Base-by-base conservation (phyloP, 2,113 vertebrate species). In the Bubo scandiacus region DNA sequence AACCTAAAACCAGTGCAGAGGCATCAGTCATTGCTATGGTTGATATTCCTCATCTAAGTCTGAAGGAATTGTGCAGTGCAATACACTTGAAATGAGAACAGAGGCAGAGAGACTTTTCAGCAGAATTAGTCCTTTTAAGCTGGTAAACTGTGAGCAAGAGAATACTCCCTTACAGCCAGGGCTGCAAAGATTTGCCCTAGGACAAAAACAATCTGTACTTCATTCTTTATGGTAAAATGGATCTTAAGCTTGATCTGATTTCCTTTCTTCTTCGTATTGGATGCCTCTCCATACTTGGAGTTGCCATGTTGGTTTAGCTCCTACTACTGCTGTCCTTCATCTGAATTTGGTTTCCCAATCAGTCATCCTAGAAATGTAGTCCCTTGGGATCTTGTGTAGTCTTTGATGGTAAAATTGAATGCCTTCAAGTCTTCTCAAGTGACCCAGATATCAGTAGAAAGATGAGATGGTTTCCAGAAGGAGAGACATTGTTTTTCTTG, bases 351-450 rank as follows among this genome's bases (percentile, higher is more conserved):
- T 91, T 96, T 94, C 75, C 30, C 79, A 73, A 2, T 63, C 59
- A 57, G 36, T 68, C 52, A 85, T 87, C 27, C 34, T 88, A 59
- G 61, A 86, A 83, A 59, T 26, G 38, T 8, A 32, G 84, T 47
- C 0, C 0, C 38, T 80, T 72, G 74, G 52, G 57, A 54, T 94
- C 62, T 75, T 81, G 10, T 72, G 15, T 54, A 72, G 70, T 70
- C 71, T 94, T 94, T 94, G 74, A 82, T 90, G 74, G 67, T 90
- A 70, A 73, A 72, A 87, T 9, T 65, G 54, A 80, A 83, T 78
- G 74, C 58, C 74, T 86, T 90, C 40, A 58, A 81, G 71, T 86
- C 79, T 70, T 90, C 79, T 83, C 54, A 90, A 80, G 79, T 52
- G 51, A 66, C 72, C 40, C 42, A 70, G 66, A 80, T 61, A 49